phyloP scores from a whole-genome alignment of 1,140 invertebrate genomes.

The Drosophila trapezifrons region DNA sequence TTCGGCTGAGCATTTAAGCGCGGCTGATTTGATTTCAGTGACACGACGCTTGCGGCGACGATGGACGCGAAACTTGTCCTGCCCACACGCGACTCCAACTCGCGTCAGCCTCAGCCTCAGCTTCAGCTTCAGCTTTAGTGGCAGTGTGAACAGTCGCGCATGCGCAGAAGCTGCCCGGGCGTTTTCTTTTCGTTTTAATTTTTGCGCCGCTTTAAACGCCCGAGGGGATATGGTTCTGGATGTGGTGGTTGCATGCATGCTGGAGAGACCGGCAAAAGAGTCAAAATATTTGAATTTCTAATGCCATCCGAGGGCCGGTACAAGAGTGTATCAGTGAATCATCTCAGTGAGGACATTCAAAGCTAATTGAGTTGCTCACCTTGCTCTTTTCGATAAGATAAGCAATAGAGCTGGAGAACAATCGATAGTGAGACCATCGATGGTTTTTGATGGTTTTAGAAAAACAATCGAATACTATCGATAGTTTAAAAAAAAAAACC shows the following conservation, averaged over 20 bases:
- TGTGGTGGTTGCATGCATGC: constrained; percentile 70
- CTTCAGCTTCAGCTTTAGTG: constrained; percentile 15
- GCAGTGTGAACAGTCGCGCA: constrained; percentile 31
- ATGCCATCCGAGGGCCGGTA: constrained; percentile 65
- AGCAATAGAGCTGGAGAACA: no score
- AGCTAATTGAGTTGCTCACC: constrained; percentile 35
- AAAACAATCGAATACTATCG: no score
- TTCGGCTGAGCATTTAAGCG: constrained; percentile 79
- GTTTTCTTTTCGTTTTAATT: constrained; percentile 46
- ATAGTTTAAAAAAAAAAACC: no score
- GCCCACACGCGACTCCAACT: constrained; percentile 46
- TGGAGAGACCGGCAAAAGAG: constrained; percentile 33
- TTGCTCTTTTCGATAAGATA: constrained; percentile 8
- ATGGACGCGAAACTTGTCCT: constrained; percentile 61
- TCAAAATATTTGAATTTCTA: constrained; percentile 82
- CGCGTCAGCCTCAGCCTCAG: constrained; percentile 21
- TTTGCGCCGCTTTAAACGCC: constrained; percentile 66
- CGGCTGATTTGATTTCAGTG: constrained; percentile 81
- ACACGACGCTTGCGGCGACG: constrained; percentile 73
- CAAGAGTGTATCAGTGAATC: constrained; percentile 40
- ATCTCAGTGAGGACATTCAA: not conserved
- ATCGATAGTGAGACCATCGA: no score
- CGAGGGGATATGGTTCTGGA: constrained; percentile 51
- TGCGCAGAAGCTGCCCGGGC: constrained; percentile 48
- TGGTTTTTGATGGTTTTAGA: no score